These are phyloP conservation scores for Centruroides vittatus DNA, from an alignment of 1,140 invertebrate genomes.

Conservation along the genomic window DNA sequence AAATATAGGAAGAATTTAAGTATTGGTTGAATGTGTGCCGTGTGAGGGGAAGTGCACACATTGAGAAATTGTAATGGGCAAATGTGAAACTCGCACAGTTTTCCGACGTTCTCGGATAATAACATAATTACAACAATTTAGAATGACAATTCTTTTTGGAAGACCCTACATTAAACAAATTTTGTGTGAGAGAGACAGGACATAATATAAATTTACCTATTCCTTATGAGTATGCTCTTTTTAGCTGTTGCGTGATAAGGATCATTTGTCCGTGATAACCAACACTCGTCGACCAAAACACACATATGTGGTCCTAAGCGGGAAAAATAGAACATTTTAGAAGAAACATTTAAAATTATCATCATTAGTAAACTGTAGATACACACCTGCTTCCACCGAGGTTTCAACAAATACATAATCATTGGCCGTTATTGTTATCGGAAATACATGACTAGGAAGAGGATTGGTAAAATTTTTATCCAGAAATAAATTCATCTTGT, in stretches of 20 bases:
- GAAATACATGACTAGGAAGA: background rate
- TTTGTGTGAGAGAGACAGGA: background rate
- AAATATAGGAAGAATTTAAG: too few relatives aligned
- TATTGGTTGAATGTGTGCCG: too few relatives aligned
- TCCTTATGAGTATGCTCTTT: conserved; percentile 9
- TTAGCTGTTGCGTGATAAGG: background rate
- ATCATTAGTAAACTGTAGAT: background rate
- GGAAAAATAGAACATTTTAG: background rate
- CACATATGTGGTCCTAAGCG: conserved; percentile 6
- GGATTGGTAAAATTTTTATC: too few relatives aligned
- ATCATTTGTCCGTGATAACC: conserved; percentile 3
- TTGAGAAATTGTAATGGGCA: too few relatives aligned
- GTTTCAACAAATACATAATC: conserved; percentile 12
- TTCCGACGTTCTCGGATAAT: too few relatives aligned
- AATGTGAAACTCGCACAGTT: too few relatives aligned
- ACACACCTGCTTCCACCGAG: conserved; percentile 4
- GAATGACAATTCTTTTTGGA: too few relatives aligned
- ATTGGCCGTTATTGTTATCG: conserved; percentile 7
- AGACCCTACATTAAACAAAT: too few relatives aligned
- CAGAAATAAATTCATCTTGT: too few relatives aligned
- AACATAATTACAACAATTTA: too few relatives aligned
- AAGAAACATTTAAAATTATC: background rate
- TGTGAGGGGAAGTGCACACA: too few relatives aligned
- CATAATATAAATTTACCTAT: conserved; percentile 3
- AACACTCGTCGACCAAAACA: conserved; percentile 12